Evolutionary conservation across 2,113 vertebrate genomes (phyloP), one percentile per base, ranked within the genome.

Genomic region (Dolichallabes microphthalmus): DNA sequence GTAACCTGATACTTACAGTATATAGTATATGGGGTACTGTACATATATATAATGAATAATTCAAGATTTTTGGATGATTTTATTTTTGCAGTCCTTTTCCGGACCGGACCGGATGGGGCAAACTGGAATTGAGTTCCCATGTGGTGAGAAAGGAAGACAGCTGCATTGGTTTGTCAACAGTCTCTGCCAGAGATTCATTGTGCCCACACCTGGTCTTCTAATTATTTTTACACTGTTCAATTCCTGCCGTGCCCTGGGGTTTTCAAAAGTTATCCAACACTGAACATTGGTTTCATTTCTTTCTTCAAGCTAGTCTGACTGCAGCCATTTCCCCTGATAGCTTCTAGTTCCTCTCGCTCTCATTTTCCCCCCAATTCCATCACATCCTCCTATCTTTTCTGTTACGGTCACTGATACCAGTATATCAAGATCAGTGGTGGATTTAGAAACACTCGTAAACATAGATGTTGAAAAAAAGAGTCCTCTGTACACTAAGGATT

Each of bases 161-260:
- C 76, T 39, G 82, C 55, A 79, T 58, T 85, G 83, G 81, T 87
- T 89, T 89, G 83, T 88, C 83, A 88, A 86, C 86, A 82, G 73
- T 84, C 73, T 75, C 75, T 71, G 77, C 82, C 87, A 86, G 82
- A 66, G 55, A 75, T 78, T 88, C 86, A 74, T 87, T 86, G 85
- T 88, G 75, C 77, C 86, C 88, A 86, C 88, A 89, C 89, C 89
- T 90, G 89, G 81, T 86, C 79, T 88, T 89, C 84, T 90, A 89
- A 90, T 90, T 90, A 90, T 90, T 90, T 88, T 90, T 87, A 89
- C 82, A 86, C 87, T 86, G 87, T 88, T 89, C 85, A 89, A 84
- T 87, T 86, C 89, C 73, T 86, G 81, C 63, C 50, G 45, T 71
- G 76, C 89, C 80, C 76, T 75, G 27, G 86, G 87, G 87, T 87